These are phyloP conservation scores for Sitta europaea DNA, from an alignment of 2,113 vertebrate genomes.

Conservation along the genomic window DNA sequence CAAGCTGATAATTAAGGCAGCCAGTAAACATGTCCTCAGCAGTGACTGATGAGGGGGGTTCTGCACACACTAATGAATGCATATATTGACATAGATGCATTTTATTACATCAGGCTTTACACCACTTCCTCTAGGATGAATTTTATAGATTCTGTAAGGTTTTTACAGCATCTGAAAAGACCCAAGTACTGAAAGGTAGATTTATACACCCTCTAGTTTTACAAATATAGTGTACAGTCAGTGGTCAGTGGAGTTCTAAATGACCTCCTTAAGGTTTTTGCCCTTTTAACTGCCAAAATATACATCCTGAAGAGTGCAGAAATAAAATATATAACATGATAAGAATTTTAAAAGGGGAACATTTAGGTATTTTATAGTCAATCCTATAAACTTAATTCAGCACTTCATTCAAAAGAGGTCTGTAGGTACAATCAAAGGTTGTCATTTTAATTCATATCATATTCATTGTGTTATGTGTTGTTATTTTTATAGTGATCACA, in stretches of 20 bases:
- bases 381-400: background rate
- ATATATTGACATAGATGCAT: background rate
- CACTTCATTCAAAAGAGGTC: background rate
- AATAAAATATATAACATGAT: background rate
- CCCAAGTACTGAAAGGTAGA: background rate
- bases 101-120: background rate
- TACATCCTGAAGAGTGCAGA: background rate
- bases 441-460: background rate
- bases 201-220: background rate
- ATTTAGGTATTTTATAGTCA: background rate
- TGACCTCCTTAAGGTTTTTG: background rate
- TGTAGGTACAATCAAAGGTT: background rate
- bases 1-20: background rate
- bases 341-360: background rate
- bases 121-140: background rate
- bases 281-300: background rate
- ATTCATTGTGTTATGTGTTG: background rate
- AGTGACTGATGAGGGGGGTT: background rate
- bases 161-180: slow-evolving; percentile 18
- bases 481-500: background rate
- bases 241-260: background rate
- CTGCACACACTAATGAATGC: background rate
- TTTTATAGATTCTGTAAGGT: slow-evolving; percentile 1
- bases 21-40: background rate
- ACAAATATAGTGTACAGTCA: background rate